Conservation (phyloP, 2,113 vertebrate species). For the Colistium nudipinnis region DNA sequence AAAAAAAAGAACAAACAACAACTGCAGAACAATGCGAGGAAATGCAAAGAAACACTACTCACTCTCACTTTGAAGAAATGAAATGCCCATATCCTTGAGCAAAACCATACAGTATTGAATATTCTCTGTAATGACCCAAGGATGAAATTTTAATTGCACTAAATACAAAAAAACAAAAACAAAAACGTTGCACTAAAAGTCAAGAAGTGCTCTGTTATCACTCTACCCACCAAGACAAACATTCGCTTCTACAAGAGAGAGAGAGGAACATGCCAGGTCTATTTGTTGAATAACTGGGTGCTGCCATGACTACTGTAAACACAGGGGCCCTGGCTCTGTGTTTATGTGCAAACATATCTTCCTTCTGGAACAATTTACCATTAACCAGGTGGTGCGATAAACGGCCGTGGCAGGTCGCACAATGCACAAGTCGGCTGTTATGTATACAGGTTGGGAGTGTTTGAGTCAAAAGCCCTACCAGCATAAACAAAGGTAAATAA, state of each 20-base stretch:
- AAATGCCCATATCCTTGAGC: not conserved
- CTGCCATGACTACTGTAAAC: slow-evolving; percentile 99
- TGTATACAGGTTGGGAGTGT: slow-evolving; percentile 89
- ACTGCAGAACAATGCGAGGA: not conserved
- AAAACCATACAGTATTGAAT: not conserved
- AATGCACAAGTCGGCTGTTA: slow-evolving; percentile 91
- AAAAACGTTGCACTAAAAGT: slow-evolving; percentile 19
- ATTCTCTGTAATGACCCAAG: not conserved
- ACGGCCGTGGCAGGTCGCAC: slow-evolving; percentile 96
- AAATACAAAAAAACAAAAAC: slow-evolving; percentile 11
- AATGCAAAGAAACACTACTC: not conserved
- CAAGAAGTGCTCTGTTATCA: slow-evolving; percentile 35
- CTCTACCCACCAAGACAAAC: slow-evolving; percentile 71
- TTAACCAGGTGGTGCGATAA: slow-evolving; percentile 99
- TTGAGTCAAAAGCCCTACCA: slow-evolving; percentile 84
- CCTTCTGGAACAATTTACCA: slow-evolving; percentile 99
- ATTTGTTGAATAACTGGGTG: slow-evolving; percentile 97
- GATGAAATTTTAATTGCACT: not conserved
- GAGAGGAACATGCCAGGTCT: slow-evolving; percentile 84
- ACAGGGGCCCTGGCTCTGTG: slow-evolving; percentile 91
- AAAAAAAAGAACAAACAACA: too few species aligned
- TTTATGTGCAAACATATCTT: slow-evolving; percentile 99
- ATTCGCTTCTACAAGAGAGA: slow-evolving; percentile 65
- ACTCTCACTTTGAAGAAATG: slow-evolving; percentile 7
- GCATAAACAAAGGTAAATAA: slow-evolving; percentile 90